Evolutionary conservation across 2,888 invertebrate species (phyloP).

Genomic region (Amphiduros pacificus): DNA sequence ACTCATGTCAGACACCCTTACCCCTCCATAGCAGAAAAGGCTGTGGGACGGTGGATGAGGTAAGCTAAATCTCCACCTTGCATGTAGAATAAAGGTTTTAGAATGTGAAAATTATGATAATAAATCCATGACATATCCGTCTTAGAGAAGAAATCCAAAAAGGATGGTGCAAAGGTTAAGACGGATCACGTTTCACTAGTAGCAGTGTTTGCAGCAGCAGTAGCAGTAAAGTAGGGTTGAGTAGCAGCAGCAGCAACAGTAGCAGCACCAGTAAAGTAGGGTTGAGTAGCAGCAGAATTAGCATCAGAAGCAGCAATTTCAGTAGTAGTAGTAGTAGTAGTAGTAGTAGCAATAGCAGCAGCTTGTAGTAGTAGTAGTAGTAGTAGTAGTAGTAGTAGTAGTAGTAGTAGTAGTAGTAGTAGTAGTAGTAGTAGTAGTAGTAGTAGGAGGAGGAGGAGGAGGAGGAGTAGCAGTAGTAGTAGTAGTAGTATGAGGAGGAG

Average conservation of each 20-base stretch:
- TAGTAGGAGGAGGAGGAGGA: neutral
- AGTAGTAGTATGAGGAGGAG: neutral
- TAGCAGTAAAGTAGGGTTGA: neutral
- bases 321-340: neutral
- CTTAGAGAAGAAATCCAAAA: too few relatives aligned
- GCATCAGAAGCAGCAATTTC: neutral
- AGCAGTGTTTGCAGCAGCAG: neutral
- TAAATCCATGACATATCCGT: too few relatives aligned
- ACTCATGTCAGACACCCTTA: conserved; percentile 75
- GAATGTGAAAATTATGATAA: too few relatives aligned
- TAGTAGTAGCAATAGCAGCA: neutral
- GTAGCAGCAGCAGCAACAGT: conserved; percentile 2
- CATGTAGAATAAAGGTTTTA: too few relatives aligned
- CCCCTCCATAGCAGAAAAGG: conserved; percentile 79
- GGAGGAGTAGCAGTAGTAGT: neutral
- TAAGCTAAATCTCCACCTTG: neutral
- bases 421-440: neutral
- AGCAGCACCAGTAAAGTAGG: neutral
- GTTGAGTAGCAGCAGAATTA: neutral
- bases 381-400: neutral
- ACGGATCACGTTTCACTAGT: too few relatives aligned
- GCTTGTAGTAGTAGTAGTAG: neutral
- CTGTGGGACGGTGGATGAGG: conserved; percentile 66
- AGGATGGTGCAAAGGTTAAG: too few relatives aligned
- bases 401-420: neutral